Evolutionary conservation across 1,140 invertebrate genomes (phyloP).

Genomic region (Papilio xuthus): DNA sequence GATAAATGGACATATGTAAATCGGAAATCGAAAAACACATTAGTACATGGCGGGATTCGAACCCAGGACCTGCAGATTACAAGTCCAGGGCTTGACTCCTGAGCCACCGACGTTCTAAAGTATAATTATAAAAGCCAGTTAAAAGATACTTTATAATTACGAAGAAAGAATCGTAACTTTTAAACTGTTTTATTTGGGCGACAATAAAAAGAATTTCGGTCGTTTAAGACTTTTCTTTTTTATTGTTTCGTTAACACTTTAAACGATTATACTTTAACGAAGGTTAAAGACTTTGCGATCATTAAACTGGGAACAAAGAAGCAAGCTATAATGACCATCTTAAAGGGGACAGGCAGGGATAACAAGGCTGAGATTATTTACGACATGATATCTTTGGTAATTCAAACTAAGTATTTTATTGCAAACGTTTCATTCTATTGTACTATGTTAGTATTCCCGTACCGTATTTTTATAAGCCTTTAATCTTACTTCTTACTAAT

Average conservation of each 20-base stretch:
- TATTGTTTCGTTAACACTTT: slow-evolving; percentile 22
- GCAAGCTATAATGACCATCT: slow-evolving; percentile 9
- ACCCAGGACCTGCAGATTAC: no score
- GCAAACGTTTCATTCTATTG: no score
- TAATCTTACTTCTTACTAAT: no score
- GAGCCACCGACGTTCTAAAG: no score
- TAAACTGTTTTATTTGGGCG: not conserved
- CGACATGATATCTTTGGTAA: not conserved
- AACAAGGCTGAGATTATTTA: slow-evolving; percentile 1
- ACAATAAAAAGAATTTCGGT: slow-evolving; percentile 9
- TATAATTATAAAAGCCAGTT: no score
- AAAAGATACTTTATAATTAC: not conserved
- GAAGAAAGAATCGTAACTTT: not conserved
- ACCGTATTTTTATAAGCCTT: no score
- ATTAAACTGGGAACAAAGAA: slow-evolving; percentile 9
- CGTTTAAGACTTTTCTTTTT: slow-evolving; percentile 13
- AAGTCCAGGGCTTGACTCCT: no score
- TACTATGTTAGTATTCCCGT: no score
- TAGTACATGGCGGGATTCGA: no score
- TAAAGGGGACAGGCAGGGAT: slow-evolving; percentile 4
- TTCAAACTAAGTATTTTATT: no score
- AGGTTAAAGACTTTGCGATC: slow-evolving; percentile 18
- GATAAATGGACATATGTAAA: no score
- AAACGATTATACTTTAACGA: slow-evolving; percentile 24
- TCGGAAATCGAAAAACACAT: no score